Evolutionary conservation across 2,797 vertebrate species (phyloP), one percentile per base, ranked within the genome.

Genomic region (Chaunax sp.): DNA sequence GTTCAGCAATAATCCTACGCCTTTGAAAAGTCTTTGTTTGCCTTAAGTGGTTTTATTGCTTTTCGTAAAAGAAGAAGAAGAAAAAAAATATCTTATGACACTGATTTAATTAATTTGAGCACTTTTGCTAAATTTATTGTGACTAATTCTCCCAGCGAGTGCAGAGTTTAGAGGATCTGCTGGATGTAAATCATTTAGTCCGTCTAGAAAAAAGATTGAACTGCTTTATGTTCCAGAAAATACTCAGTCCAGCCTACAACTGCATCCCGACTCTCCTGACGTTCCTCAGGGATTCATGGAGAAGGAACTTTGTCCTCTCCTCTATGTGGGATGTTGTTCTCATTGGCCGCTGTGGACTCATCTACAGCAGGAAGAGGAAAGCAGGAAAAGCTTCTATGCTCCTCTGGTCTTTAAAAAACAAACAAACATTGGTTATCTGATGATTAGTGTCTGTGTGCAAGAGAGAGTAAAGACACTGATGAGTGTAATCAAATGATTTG

Each of bases 21-120:
- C 54, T 80, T 65, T 63, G 80, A 82, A 78, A 86, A 81, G 64
- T 78, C 80, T 88, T 82, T 87, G 80, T 87, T 85, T 77, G 77
- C 57, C 62, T 90, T 35, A 45, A 87, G 83, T 87, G 78, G 78
- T 77, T 85, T 84, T 67, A 82, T 73, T 77, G 69, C 64, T 68
- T 75, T 74, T 64, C 67, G 75, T 59, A 19, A 57, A 74, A 70
- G 76, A 54, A 56, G 60, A 67, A 5, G 2, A 1, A 40, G 13
- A 40, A 40, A 40, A 15, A 40, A 13, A 11, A 37, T 2, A 13
- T 13, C 66, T 67, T 23, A 25, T 72, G 76, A 81, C 76, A 61
- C 60, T 75, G 72, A 84, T 87, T 87, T 68, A 82, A 90, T 90
- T 84, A 87, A 77, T 74, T 69, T 67, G 41, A 75, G 69, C 59